Evolutionary conservation across 2,113 vertebrate genomes (phyloP).

Genomic region (Gavia stellata): DNA sequence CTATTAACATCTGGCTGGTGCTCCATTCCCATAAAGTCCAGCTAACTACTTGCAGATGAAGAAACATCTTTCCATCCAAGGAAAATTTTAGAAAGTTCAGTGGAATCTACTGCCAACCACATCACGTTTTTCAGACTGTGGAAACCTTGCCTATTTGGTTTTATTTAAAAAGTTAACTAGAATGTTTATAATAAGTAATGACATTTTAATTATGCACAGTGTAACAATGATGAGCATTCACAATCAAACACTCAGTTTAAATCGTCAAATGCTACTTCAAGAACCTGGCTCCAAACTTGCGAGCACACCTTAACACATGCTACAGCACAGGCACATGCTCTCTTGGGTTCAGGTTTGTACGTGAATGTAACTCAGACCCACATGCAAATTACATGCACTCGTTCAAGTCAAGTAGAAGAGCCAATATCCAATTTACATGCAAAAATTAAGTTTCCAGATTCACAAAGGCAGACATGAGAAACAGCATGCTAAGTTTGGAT

Average conservation of each 20-base stretch:
- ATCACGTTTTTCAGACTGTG: not conserved
- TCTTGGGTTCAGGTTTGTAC: not conserved
- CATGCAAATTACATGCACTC: slow-evolving; percentile 45
- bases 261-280: not conserved
- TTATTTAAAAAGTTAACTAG: slow-evolving; percentile 48
- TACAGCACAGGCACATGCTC: slow-evolving; percentile 40
- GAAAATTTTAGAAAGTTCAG: slow-evolving; percentile 55
- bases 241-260: slow-evolving; percentile 18
- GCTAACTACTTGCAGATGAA: slow-evolving; percentile 58
- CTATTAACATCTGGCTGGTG: slow-evolving; percentile 50
- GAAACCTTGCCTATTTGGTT: slow-evolving; percentile 36
- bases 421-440: slow-evolving; percentile 21
- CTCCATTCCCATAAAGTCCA: slow-evolving; percentile 52
- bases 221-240: slow-evolving; percentile 33
- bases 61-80: slow-evolving; percentile 58
- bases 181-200: slow-evolving; percentile 15
- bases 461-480: slow-evolving; percentile 42
- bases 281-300: not conserved
- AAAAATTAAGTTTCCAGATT: slow-evolving; percentile 45
- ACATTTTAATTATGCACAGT: slow-evolving; percentile 50
- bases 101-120: slow-evolving; percentile 43
- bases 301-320: slow-evolving; percentile 17
- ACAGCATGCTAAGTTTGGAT: slow-evolving; percentile 38
- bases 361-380: not conserved
- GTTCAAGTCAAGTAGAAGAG: slow-evolving; percentile 25